Evolutionary conservation across 2,797 vertebrate genomes (phyloP).

Genomic region (Allobates femoralis): DNA sequence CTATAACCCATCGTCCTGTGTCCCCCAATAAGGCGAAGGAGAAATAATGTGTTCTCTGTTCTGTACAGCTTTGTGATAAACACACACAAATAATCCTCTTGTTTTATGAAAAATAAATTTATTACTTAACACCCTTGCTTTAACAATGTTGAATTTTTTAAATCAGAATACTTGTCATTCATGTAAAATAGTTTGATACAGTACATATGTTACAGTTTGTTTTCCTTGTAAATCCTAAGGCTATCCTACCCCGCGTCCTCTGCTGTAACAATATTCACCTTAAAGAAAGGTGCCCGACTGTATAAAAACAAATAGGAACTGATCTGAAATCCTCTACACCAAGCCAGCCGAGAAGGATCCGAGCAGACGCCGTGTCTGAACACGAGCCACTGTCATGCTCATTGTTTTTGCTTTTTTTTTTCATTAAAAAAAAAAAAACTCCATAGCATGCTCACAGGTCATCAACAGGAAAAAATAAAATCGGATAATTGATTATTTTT

Average conservation of each 20-base stretch:
- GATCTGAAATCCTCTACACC: constrained; percentile 80
- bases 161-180: constrained; percentile 97
- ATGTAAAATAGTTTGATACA: constrained; percentile 99
- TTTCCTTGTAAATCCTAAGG: constrained; percentile 89
- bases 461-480: constrained; percentile 74
- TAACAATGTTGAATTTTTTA: constrained; percentile 85
- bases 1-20: too few species aligned
- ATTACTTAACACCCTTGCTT: constrained; percentile 86
- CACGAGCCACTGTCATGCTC: constrained; percentile 77
- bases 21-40: too few species aligned
- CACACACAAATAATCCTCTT: constrained; percentile 70
- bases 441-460: constrained; percentile 84
- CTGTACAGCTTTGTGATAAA: constrained; percentile 60
- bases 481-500: constrained; percentile 75
- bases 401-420: constrained; percentile 17
- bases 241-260: constrained; percentile 84
- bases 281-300: constrained; percentile 79
- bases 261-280: constrained; percentile 80
- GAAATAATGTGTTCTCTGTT: too few species aligned
- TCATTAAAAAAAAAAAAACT: constrained; percentile 68
- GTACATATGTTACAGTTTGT: constrained; percentile 92
- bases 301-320: constrained; percentile 73
- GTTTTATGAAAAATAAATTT: constrained; percentile 89
- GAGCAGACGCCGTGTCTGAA: constrained; percentile 75
- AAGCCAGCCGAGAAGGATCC: constrained; percentile 74